phyloP scores from a whole-genome alignment of 2,888 invertebrate species.

The Theretra japonica region DNA sequence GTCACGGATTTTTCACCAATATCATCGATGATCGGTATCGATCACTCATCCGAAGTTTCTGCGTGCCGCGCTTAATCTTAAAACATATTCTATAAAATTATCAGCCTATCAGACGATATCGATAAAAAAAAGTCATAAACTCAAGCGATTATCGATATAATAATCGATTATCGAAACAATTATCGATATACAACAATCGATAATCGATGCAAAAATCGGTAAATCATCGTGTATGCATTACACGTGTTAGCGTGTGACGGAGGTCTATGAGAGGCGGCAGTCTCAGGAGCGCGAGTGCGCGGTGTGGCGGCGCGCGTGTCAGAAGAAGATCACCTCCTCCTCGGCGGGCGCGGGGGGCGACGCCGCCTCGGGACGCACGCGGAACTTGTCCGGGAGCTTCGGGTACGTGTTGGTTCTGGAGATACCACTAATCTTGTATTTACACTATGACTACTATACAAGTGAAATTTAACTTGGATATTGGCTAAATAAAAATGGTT shows the following conservation, averaged over 20 bases:
- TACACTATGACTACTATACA: background rate
- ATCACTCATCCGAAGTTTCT: too few relatives aligned
- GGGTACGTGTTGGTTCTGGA: conserved; percentile 89
- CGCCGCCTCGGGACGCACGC: conserved; percentile 80
- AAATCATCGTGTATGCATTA: background rate
- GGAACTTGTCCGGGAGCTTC: conserved; percentile 88
- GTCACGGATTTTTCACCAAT: too few relatives aligned
- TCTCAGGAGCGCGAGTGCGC: conserved; percentile 71
- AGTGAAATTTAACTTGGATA: too few relatives aligned
- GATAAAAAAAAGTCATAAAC: background rate
- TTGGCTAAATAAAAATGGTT: too few relatives aligned
- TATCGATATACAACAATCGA: conserved; percentile 1
- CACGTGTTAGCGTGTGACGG: background rate
- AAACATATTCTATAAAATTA: too few relatives aligned
- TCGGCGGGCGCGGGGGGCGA: conserved; percentile 58
- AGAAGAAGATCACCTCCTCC: conserved; percentile 89
- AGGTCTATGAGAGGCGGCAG: conserved; percentile 72
- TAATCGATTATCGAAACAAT: conserved; percentile 16
- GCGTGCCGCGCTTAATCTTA: too few relatives aligned
- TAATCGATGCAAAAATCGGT: background rate
- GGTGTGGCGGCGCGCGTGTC: conserved; percentile 71
- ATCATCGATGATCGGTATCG: too few relatives aligned
- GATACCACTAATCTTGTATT: background rate
- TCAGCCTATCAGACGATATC: background rate
- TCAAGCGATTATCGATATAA: too few relatives aligned